Base-by-base conservation (phyloP, 1,140 invertebrate species). In the Reticulitermes speratus region DNA sequence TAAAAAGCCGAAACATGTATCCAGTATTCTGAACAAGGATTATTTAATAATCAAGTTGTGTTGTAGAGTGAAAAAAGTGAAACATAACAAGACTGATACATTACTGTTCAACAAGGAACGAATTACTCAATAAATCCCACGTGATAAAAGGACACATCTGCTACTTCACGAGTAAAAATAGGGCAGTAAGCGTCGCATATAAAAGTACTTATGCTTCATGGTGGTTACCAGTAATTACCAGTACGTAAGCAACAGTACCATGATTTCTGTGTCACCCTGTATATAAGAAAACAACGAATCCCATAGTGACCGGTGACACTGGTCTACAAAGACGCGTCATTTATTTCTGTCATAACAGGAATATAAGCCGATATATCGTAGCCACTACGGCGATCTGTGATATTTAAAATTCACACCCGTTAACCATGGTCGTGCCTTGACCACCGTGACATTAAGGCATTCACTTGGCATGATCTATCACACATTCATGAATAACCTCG, bases 341-440 rank as follows among this genome's bases (percentile, higher is more conserved):
- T 75, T 75, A 14, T 75, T 75, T 75, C 65, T 75, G 65, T 75
- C 65, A 75, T 75, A 75, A 75, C 65, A 75, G 65, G 14, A 75
- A 75, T 30, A 75, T 30, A 75, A 75, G 65, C 65, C 65, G 65
- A 75, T 75, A 75, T 75, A 75, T 75, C n/a, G 25, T 75, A 75
- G 65, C 65, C 65, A n/a, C 65, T 75, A 30, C 25, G 9, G 65
- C n/a, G 65, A 75, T 75, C 65, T 75, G 65, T 75, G 65, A 75
- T 75, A 75, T 75, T 75, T 75, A 75, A 75, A 75, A 75, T 75
- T 75, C 65, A 75, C 65, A 75, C 65, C 65, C 65, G 65, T 75
- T 75, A 75, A 30, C 65, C n/a, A 6, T 25, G 65, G 65, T 75
- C 65, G 65, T 75, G 65, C 65, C 65, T 75, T 75, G 65, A 75